A percentile compares a stretch with the other conserved stretches of the same genome.
Evolutionary conservation across 2,888 invertebrate genomes (phyloP).

Genomic region (Argynnis bischoffii): DNA sequence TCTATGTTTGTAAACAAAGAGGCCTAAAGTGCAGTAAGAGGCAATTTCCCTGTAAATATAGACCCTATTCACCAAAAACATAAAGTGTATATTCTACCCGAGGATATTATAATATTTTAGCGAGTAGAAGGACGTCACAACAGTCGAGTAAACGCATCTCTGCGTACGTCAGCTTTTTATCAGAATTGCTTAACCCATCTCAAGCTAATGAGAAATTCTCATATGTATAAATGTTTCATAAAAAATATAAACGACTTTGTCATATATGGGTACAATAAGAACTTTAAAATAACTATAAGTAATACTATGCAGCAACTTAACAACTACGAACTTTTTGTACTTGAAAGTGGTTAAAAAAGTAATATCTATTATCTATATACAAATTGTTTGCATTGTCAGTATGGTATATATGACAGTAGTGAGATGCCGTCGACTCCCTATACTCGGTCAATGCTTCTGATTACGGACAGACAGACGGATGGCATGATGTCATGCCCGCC

Average conservation of each 20-base stretch:
- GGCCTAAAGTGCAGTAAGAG: constrained; percentile 38
- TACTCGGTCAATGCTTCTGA: constrained; percentile 69
- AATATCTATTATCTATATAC: no score
- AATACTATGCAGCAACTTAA: no score
- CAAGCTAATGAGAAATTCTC: constrained; percentile 18
- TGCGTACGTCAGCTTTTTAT: constrained; percentile 16
- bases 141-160: constrained; percentile 11
- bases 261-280: neutral
- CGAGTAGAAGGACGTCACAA: constrained; percentile 9
- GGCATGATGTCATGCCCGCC: constrained; percentile 70
- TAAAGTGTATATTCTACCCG: constrained; percentile 19
- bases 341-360: no score
- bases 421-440: constrained; percentile 33
- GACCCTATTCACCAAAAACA: constrained; percentile 9
- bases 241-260: constrained; percentile 3
- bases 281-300: neutral
- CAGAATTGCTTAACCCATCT: constrained; percentile 22
- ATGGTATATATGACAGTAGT: neutral
- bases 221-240: constrained; percentile 7
- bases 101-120: constrained; percentile 10
- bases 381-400: neutral
- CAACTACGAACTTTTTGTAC: no score
- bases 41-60: constrained; percentile 3
- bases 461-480: constrained; percentile 65
- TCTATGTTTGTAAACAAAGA: constrained; percentile 78